Conservation (phyloP, 1,140 invertebrate species). For the Aphidius ervi region DNA sequence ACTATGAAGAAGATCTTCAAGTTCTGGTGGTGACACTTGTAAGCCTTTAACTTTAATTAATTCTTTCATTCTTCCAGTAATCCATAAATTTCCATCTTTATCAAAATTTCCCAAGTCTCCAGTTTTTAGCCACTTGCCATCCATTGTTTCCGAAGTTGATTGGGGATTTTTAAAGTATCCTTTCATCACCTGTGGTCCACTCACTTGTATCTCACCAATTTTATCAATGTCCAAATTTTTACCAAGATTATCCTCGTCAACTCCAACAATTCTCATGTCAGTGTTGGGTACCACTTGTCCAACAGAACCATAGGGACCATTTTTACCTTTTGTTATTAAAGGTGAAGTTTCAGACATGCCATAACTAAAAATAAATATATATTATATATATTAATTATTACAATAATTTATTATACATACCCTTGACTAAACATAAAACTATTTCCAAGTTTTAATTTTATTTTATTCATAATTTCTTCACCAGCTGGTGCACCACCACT, state of each 20-base stretch:
- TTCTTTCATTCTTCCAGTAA: slow-evolving; percentile 59
- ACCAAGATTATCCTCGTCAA: slow-evolving; percentile 3
- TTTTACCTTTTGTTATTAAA: slow-evolving; percentile 36
- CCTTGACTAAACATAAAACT: slow-evolving; percentile 41
- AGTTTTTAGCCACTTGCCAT: slow-evolving; percentile 71
- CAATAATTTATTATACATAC: slow-evolving; percentile 33
- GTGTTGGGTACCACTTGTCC: slow-evolving; percentile 65
- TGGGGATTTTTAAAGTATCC: slow-evolving; percentile 57
- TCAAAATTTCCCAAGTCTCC: slow-evolving; percentile 68
- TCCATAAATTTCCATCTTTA: slow-evolving; percentile 40
- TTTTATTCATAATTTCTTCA: slow-evolving; percentile 55
- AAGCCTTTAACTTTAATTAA: slow-evolving; percentile 59
- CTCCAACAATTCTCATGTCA: slow-evolving; percentile 27
- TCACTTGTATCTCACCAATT: slow-evolving; percentile 33
- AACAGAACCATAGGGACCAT: slow-evolving; percentile 23
- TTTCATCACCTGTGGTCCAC: slow-evolving; percentile 44
- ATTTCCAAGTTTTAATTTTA: slow-evolving; percentile 49
- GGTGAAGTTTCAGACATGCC: slow-evolving; percentile 65
- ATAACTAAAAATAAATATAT: slow-evolving; percentile 46
- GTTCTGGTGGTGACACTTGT: slow-evolving; percentile 45
- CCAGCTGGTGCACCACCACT: slow-evolving; percentile 71
- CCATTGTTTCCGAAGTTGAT: slow-evolving; percentile 53
- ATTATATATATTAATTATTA: too few species aligned
- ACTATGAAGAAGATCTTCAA: slow-evolving; percentile 35
- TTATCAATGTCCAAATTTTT: slow-evolving; percentile 28